Conservation (phyloP, 2,888 invertebrate species). For the Mesoligia furuncula region DNA sequence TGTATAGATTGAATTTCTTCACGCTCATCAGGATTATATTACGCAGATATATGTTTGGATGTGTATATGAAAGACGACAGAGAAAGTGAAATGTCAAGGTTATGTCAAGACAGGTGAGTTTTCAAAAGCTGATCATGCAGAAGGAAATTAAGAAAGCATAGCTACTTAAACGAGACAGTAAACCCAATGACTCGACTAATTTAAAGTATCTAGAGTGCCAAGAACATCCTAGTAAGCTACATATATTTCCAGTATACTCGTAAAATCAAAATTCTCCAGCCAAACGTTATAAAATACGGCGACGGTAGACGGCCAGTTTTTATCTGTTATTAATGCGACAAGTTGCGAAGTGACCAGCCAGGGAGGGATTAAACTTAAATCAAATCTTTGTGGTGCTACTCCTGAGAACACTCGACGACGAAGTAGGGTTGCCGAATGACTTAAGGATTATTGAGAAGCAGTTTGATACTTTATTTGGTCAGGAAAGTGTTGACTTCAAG, state of each 20-base stretch:
- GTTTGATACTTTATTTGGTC: constrained; percentile 11
- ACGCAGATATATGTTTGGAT: not conserved
- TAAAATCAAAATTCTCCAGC: constrained; percentile 47
- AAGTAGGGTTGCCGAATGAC: constrained; percentile 33
- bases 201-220: constrained; percentile 10
- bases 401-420: constrained; percentile 36
- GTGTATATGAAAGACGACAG: not conserved
- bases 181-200: constrained; percentile 10
- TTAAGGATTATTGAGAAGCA: constrained; percentile 22
- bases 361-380: constrained; percentile 59
- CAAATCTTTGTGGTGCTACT: constrained; percentile 57
- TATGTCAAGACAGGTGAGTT: not conserved
- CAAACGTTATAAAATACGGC: constrained; percentile 46
- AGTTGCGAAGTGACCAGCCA: constrained; percentile 59
- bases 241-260: constrained; percentile 19
- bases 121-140: not conserved
- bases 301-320: constrained; percentile 48
- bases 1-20: constrained; percentile 45
- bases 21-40: constrained; percentile 32
- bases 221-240: constrained; percentile 4
- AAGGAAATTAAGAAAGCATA: not conserved
- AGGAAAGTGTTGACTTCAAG: not conserved
- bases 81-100: constrained; percentile 21
- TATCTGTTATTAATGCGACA: constrained; percentile 64
- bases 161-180: too few species aligned